Conservation (phyloP, 1,140 invertebrate species). For the Pogonognathellus flavescens region DNA sequence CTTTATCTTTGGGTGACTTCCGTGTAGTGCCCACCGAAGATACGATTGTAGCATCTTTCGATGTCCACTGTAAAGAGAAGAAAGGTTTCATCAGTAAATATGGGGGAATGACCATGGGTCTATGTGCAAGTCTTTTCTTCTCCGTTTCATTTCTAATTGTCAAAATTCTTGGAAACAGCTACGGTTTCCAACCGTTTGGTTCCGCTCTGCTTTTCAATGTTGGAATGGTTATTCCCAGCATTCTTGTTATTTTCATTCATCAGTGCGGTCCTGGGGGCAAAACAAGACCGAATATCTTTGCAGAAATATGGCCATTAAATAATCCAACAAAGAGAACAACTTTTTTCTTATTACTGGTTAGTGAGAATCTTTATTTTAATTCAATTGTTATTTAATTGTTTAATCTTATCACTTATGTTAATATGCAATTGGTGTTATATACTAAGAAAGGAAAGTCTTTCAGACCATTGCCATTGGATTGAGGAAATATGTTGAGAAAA, state of each 20-base stretch:
- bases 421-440: no score
- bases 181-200: slow-evolving; percentile 7
- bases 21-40: background rate
- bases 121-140: slow-evolving; percentile 52
- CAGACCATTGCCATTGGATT: no score
- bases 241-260: slow-evolving; percentile 7
- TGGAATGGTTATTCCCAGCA: slow-evolving; percentile 13
- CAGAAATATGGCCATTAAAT: slow-evolving; percentile 40
- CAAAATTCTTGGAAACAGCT: slow-evolving; percentile 45
- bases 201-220: slow-evolving; percentile 2
- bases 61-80: background rate
- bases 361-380: background rate
- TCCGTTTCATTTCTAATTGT: slow-evolving; percentile 34
- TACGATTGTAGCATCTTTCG: background rate
- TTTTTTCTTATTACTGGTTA: slow-evolving; percentile 26
- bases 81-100: background rate
- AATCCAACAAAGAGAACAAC: slow-evolving; percentile 17
- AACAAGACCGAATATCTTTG: slow-evolving; percentile 2
- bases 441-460: no score
- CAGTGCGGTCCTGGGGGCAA: background rate
- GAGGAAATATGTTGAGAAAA: no score
- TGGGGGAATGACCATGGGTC: slow-evolving; percentile 41
- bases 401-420: no score
- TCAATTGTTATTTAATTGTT: background rate
- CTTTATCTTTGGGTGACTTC: background rate